Percentiles rank a stretch among this genome's conserved stretches.
Evolutionary conservation across 2,113 vertebrate genomes (phyloP).

Genomic region (Corynorhinus townsendii): DNA sequence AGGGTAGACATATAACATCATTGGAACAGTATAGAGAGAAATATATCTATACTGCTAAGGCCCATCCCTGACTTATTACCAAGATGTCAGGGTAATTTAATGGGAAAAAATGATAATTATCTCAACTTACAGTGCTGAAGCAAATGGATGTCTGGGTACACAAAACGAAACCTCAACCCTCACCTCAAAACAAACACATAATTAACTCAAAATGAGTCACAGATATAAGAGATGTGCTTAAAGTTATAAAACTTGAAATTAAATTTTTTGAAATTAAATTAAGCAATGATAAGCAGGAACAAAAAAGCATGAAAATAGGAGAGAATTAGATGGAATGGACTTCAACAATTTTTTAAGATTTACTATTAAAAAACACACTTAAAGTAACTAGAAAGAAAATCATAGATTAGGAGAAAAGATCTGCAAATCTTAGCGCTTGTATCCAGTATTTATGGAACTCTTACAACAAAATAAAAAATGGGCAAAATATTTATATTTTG

Average conservation of each 20-base stretch:
- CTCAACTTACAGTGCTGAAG: neutral
- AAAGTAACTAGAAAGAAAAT: neutral
- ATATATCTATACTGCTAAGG: neutral
- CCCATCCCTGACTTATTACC: neutral
- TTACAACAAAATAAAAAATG: neutral
- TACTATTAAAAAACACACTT: neutral
- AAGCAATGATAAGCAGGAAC: neutral
- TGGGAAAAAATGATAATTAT: neutral
- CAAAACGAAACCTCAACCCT: neutral
- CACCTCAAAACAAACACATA: neutral
- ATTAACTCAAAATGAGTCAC: neutral
- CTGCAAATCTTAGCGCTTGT: neutral
- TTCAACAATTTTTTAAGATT: neutral
- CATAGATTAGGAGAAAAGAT: neutral
- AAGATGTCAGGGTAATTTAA: neutral
- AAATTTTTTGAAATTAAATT: neutral
- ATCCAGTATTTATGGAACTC: neutral
- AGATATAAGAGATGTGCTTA: neutral
- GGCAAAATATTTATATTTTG: neutral
- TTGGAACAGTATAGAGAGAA: neutral
- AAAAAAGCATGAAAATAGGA: neutral
- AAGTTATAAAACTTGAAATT: neutral
- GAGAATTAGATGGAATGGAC: neutral
- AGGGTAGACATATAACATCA: neutral
- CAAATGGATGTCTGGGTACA: neutral